Evolutionary conservation across 2,797 vertebrate genomes (phyloP), one percentile per base, ranked within the genome.

Genomic region (Helicolenus hilgendorfi): DNA sequence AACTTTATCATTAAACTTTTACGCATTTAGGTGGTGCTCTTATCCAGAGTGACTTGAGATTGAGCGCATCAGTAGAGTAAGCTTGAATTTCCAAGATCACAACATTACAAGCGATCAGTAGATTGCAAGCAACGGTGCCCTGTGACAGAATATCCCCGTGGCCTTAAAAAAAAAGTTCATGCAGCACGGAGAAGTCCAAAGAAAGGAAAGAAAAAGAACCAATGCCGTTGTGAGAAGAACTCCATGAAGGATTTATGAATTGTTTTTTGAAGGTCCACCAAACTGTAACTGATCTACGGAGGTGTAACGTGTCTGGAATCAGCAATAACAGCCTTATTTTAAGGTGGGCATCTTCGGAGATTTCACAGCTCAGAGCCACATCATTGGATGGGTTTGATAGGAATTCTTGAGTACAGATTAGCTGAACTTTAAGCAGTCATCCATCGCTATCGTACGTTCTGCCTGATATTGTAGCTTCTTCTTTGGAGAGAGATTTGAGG

Each of bases 241-340:
- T 72, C 26, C 36, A 65, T 55, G 36, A 72, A 75, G 65, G 59
- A 85, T 88, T 81, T 77, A 80, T 63, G 33, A 86, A 86, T 72
- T 56, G 62, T 33, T 38, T 80, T 80, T 82, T 87, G 11, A 84
- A 76, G 73, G 78, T 87, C 77, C 77, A 83, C 53, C 70, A 88
- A 90, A 94, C 90, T 91, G 91, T 60, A 81, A 84, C 87, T 84
- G 84, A 94, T 92, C 87, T 74, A 29, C 7, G 33, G 38, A 53
- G 38, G 26, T 70, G 72, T 55, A 67, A 69, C 73, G 45, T 91
- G 92, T 41, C 73, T 36, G 4, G 89, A 84, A 79, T 89, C 59
- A 90, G 60, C 77, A 90, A 73, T 13, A 72, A 29, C 49, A 55
- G 81, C 74, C 58, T 84, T 74, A 77, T 35, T 90, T 77, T 72